Evolutionary conservation across 2,888 invertebrate genomes (phyloP).

Genomic region (Chloroclysta siterata): DNA sequence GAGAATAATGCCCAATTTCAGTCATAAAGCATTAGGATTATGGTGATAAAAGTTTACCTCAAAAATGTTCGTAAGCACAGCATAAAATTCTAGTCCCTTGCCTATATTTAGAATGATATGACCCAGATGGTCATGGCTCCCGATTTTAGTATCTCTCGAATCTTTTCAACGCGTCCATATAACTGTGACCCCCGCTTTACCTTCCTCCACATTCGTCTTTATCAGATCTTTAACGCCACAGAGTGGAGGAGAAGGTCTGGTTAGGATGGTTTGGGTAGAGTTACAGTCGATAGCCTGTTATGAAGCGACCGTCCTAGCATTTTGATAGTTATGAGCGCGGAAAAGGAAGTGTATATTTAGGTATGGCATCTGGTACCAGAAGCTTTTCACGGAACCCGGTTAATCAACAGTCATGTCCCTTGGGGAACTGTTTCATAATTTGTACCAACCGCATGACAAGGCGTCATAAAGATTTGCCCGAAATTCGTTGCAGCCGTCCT

Average conservation of each 20-base stretch:
- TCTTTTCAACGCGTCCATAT: conserved; percentile 71
- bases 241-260: conserved; percentile 59
- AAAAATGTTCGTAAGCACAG: conserved; percentile 64
- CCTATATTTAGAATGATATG: conserved; percentile 81
- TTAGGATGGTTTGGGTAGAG: conserved; percentile 61
- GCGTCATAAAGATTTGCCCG: conserved; percentile 59
- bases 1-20: conserved; percentile 39
- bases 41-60: conserved; percentile 53
- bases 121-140: conserved; percentile 80
- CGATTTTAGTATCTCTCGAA: conserved; percentile 81
- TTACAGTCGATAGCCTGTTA: conserved; percentile 78
- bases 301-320: conserved; percentile 73
- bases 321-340: conserved; percentile 80
- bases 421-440: conserved; percentile 70
- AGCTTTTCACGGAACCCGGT: conserved; percentile 77
- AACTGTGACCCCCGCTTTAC: conserved; percentile 61
- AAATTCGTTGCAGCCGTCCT: conserved; percentile 47
- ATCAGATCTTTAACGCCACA: conserved; percentile 49
- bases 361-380: conserved; percentile 74
- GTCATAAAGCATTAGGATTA: conserved; percentile 37
- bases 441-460: conserved; percentile 61
- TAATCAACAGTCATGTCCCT: conserved; percentile 75
- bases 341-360: conserved; percentile 84
- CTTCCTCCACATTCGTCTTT: conserved; percentile 55
- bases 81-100: conserved; percentile 74